A percentile compares a stretch with the other conserved stretches of the same genome.
Evolutionary conservation across 2,113 vertebrate genomes (phyloP).

Genomic region (Larimichthys crocea): DNA sequence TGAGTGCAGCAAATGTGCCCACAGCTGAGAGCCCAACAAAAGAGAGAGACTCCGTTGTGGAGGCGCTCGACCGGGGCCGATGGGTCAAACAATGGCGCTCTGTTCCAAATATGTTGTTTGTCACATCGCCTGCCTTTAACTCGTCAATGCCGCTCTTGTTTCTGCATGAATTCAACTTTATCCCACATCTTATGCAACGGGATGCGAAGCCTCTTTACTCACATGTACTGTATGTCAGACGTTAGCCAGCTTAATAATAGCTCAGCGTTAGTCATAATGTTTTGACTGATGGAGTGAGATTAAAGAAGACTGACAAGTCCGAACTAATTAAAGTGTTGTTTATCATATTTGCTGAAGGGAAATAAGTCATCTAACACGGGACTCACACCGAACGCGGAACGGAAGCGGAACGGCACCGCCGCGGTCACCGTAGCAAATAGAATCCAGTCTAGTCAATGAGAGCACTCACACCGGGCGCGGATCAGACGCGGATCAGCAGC

Average conservation of each 20-base stretch:
- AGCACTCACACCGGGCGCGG: no score
- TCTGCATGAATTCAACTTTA: conserved; percentile 66
- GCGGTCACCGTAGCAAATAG: no score
- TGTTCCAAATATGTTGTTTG: conserved; percentile 82
- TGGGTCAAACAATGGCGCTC: conserved; percentile 74
- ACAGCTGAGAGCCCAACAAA: conserved; percentile 71
- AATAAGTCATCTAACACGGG: not conserved
- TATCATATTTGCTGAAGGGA: not conserved
- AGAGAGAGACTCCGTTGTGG: conserved; percentile 66
- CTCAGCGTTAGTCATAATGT: not conserved
- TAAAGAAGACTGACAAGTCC: not conserved
- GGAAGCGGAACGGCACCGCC: no score
- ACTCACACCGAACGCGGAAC: no score
- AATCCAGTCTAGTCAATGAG: no score
- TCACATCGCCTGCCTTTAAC: conserved; percentile 72
- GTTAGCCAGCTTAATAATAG: not conserved
- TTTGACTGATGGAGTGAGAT: conserved; percentile 13
- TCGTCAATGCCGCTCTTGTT: conserved; percentile 75
- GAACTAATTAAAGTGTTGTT: not conserved
- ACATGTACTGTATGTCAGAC: conserved; percentile 8
- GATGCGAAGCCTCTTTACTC: conserved; percentile 33
- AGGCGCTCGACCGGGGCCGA: conserved; percentile 62
- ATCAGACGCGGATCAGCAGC: no score
- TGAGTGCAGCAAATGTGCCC: conserved; percentile 70
- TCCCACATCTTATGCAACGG: conserved; percentile 73